Base-by-base conservation (phyloP, 2,113 vertebrate species). In the Proterorhinus semilunaris region DNA sequence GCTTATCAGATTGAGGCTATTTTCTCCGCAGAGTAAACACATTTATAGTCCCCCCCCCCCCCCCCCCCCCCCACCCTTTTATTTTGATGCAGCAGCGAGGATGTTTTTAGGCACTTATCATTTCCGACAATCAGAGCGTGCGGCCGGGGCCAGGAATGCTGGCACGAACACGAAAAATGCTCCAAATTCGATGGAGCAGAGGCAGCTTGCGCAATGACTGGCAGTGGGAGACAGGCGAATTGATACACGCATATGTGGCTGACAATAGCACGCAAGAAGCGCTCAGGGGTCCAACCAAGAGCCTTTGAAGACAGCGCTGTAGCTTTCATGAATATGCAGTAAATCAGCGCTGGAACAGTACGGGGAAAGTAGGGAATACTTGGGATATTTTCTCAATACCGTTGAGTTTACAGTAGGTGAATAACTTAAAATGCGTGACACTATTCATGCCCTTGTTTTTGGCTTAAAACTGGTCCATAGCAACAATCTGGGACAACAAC, bases 81-180 rank as follows among this genome's bases (percentile, higher is more conserved):
- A 61, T 43, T 61, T 61, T 45, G 58, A 61, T 61, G 66, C 75
- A 64, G 76, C 27, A 6, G 59, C 49, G 69, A 78, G 77, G 79
- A 84, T 81, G 70, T 79, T 86, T 48, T 83, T 64, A 65, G 59
- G 66, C 76, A 58, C 76, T 76, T 79, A 85, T 89, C 81, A 62
- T 86, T 82, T 87, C 79, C 84, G 86, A 43, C 69, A 66, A 79
- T 88, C 83, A 81, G 67, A 78, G 80, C 76, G 44, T 81, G 43
- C 81, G 79, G 82, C 77, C 75, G 68, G 78, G 68, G 64, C 54
- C 1, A 86, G 89, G 90, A 88, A 90, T 88, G 86, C 79, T 92
- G 89, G 85, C 82, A 81, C 90, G 91, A 93, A 58, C 55, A 76
- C 75, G 79, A 79, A 80, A 77, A 87, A 88, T 80, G 91, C 89